Base-by-base conservation (phyloP, 2,888 invertebrate species). In the Nemurella pictetii region DNA sequence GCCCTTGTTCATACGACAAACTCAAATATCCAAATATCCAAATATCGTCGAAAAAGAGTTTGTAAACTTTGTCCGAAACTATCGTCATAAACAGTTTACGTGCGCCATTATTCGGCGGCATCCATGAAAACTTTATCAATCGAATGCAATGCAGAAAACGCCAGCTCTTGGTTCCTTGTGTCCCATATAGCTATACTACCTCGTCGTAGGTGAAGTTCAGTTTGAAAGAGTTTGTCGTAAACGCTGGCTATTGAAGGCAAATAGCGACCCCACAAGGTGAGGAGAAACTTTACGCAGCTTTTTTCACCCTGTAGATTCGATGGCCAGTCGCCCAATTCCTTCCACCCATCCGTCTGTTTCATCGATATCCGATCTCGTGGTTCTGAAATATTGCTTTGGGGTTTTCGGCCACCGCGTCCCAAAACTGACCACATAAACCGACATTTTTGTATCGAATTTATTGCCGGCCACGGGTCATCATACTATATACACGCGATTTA, bases 81-180 rank as follows among this genome's bases (percentile, higher is more conserved):
- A 55, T 55, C 55, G 55, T 55, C 55, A 55, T 55, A 55, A 55
- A 55, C 55, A 55, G 55, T 55, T 55, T 55, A 55, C 55, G 55
- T 55, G 55, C 1, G 55, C 55, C 55, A 55, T 55, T 55, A 55
- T n/a, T n/a, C 55, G 55, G 55, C 1, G 55, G 55, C 20, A 55
- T n/a, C 12, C 75, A 75, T 75, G 75, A 80, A 80, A 80, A 80
- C 80, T 80, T 80, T 80, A 80, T 35, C 80, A 80, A 80, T 80
- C 35, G 80, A 80, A 26, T 35, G 80, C 35, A n/a, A n/a, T 77
- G 80, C 35, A 35, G 75, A 75, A n/a, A 28, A 12, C 55, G 55
- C 55, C 25, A 26, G 26, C 28, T 25, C 36, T 75, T 0, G 28
- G n/a, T 26, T 25, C 27, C 20, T 25, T 27, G 26, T 75, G n/a